These are phyloP conservation scores for Zosterops lateralis DNA, from an alignment of 2,113 vertebrate genomes.

Conservation along the genomic window DNA sequence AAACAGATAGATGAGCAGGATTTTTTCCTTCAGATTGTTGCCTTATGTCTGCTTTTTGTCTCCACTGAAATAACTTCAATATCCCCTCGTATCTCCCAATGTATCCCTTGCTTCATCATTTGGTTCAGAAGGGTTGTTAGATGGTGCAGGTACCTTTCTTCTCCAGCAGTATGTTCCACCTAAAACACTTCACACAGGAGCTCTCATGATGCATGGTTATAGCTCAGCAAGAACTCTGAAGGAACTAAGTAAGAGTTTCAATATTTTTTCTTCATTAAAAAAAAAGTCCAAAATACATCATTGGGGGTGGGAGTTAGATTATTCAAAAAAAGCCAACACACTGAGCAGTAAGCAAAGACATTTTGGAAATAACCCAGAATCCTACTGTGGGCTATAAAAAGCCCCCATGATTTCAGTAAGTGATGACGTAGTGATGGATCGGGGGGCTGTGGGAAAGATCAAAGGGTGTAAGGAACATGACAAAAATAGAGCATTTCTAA, in stretches of 20 bases:
- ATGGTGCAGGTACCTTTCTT: background rate
- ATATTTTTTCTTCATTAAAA: background rate
- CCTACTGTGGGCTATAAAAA: background rate
- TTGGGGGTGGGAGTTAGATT: background rate
- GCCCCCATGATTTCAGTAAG: background rate
- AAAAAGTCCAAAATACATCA: background rate
- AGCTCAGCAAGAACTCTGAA: background rate
- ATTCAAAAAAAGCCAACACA: background rate
- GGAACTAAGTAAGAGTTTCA: background rate
- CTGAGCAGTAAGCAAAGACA: background rate
- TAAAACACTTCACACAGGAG: background rate
- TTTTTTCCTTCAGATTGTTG: background rate
- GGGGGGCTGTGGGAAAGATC: constrained; percentile 46
- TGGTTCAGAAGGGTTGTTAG: background rate
- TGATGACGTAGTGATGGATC: background rate
- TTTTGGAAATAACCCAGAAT: constrained; percentile 43
- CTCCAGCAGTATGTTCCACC: background rate
- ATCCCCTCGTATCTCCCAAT: fast-evolving
- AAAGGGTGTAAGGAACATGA: constrained; percentile 35
- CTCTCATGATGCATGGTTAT: background rate
- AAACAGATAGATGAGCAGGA: background rate
- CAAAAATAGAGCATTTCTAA: constrained; percentile 48
- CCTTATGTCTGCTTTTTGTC: background rate
- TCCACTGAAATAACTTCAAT: background rate
- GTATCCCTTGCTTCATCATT: background rate